Evolutionary conservation across 2,888 invertebrate species (phyloP).

Genomic region (Agriopis leucophaearia): DNA sequence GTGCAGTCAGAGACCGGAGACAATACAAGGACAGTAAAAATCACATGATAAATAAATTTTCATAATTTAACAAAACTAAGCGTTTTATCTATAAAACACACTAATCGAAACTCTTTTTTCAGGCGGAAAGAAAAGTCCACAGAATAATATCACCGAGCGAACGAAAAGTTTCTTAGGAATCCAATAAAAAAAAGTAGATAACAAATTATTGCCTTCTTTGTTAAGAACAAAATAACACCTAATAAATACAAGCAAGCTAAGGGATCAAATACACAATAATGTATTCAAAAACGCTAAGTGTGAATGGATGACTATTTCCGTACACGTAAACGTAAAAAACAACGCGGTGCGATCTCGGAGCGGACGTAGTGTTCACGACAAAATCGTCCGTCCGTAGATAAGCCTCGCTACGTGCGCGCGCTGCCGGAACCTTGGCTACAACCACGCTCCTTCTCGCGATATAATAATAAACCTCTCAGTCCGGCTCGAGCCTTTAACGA

Average conservation of each 20-base stretch:
- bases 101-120: neutral
- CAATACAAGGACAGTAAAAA: slow-evolving; percentile 20
- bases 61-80: slow-evolving; percentile 5
- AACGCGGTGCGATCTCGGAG: slow-evolving; percentile 40
- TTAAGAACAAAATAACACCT: neutral
- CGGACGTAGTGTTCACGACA: slow-evolving; percentile 66
- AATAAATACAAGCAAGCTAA: slow-evolving; percentile 5
- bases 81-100: neutral
- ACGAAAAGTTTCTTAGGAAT: neutral
- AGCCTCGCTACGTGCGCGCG: slow-evolving; percentile 69
- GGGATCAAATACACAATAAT: slow-evolving; percentile 6
- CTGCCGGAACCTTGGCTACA: slow-evolving; percentile 74
- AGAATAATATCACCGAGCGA: neutral
- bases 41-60: slow-evolving; percentile 24
- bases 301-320: slow-evolving; percentile 31
- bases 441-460: slow-evolving; percentile 79
- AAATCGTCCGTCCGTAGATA: slow-evolving; percentile 70
- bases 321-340: slow-evolving; percentile 42
- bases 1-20: slow-evolving; percentile 16
- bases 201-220: neutral
- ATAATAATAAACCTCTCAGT: slow-evolving; percentile 83
- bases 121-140: neutral
- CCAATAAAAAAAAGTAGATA: too few species aligned
- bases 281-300: slow-evolving; percentile 15
- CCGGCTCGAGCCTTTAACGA: slow-evolving; percentile 79